phyloP scores from a whole-genome alignment of 2,113 vertebrate genomes.

The Pelodiscus sinensis region DNA sequence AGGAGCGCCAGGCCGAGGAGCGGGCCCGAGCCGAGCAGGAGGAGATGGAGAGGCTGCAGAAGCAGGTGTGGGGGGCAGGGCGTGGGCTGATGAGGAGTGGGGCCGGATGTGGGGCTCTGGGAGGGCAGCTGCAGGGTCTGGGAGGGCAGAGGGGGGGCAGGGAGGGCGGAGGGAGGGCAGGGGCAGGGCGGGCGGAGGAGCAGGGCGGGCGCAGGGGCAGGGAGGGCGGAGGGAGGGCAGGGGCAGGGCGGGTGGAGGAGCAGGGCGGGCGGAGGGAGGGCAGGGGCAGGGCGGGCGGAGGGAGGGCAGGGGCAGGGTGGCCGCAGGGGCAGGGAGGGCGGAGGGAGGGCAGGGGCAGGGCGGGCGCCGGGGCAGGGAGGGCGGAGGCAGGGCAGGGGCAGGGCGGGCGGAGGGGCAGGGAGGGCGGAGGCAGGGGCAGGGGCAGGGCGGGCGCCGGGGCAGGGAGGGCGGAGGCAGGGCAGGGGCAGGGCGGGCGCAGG shows the following conservation, averaged over 20 bases:
- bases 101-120: too few species aligned
- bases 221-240: conserved; percentile 60
- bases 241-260: too few species aligned
- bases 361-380: background rate
- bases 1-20: conserved; percentile 79
- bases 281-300: background rate
- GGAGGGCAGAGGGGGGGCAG: background rate
- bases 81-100: accelerated
- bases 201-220: conserved; percentile 67
- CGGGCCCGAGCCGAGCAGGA: conserved; percentile 86
- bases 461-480: background rate
- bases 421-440: conserved; percentile 52
- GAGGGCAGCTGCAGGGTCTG: too few species aligned
- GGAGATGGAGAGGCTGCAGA: conserved; percentile 90
- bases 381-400: background rate
- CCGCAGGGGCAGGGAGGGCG: conserved; percentile 73
- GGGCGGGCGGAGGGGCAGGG: conserved; percentile 72
- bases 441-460: background rate
- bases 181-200: conserved; percentile 40
- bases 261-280: background rate
- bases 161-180: background rate
- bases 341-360: conserved; percentile 52
- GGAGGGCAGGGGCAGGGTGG: conserved; percentile 53
- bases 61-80: conserved; percentile 81
- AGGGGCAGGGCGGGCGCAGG: conserved; percentile 19